phyloP scores from a whole-genome alignment of 2,888 invertebrate genomes.

The Phytoseiulus persimilis region DNA sequence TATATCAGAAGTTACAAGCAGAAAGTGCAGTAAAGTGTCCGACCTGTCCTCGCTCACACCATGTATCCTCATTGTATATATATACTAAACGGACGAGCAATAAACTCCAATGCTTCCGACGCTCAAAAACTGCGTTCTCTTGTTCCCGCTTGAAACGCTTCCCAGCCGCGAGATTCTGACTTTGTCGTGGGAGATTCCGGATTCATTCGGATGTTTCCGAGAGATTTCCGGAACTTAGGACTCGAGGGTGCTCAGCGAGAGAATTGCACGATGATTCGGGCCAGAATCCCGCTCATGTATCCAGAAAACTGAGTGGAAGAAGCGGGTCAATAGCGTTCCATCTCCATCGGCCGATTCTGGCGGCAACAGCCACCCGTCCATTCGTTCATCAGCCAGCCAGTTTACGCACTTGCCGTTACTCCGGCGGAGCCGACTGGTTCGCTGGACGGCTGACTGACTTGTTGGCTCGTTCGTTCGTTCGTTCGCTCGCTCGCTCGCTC shows the following conservation, averaged over 20 bases:
- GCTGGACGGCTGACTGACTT: background rate
- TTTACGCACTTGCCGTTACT: background rate
- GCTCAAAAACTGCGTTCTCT: background rate
- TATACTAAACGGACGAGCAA: background rate
- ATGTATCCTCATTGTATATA: background rate
- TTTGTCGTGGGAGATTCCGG: no score
- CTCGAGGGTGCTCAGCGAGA: no score
- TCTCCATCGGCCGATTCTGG: background rate
- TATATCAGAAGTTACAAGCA: constrained; percentile 25
- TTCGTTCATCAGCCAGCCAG: background rate
- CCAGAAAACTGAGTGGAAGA: no score
- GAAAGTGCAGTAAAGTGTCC: background rate
- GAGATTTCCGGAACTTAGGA: no score
- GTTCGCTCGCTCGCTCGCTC: background rate
- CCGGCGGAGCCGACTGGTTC: background rate
- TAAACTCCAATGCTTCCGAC: background rate
- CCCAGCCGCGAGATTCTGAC: no score
- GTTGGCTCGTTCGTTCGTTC: background rate
- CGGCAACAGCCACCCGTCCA: background rate
- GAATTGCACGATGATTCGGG: no score
- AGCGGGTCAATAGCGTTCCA: background rate
- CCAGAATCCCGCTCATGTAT: no score
- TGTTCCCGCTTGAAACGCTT: background rate
- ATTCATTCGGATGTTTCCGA: no score
- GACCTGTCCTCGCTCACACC: background rate